phyloP scores from a whole-genome alignment of 2,797 vertebrate genomes.

The Rhinatrema bivittatum region DNA sequence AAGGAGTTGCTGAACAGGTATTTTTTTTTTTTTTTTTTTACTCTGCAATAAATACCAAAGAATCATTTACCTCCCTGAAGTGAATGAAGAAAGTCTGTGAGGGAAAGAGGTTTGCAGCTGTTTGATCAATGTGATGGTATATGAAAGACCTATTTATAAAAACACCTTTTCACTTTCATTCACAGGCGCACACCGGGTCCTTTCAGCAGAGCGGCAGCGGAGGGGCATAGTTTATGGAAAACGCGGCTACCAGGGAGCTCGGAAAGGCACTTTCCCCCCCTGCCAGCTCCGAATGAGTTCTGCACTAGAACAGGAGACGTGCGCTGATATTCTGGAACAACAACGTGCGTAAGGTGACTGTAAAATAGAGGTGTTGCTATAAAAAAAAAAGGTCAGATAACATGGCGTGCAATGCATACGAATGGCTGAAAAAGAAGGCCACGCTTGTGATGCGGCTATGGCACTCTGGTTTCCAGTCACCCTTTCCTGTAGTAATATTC shows the following conservation, averaged over 20 bases:
- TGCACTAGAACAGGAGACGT: no score
- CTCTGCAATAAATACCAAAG: conserved; percentile 46
- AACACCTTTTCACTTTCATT: no score
- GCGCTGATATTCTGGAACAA: no score
- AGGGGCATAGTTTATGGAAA: no score
- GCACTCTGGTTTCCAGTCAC: neutral
- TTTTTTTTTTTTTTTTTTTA: conserved; percentile 21
- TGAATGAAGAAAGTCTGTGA: conserved; percentile 12
- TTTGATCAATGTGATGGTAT: conserved; percentile 12
- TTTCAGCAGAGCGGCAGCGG: no score
- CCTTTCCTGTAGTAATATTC: neutral
- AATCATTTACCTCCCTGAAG: conserved; percentile 34
- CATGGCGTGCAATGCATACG: neutral
- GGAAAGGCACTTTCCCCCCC: no score
- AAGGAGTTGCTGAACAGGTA: conserved; percentile 34
- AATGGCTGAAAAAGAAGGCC: conserved; percentile 1
- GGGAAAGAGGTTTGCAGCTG: conserved; percentile 16
- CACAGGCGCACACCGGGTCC: no score
- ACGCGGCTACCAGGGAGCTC: no score
- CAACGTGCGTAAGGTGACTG: neutral
- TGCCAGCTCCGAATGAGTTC: no score
- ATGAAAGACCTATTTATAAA: no score
- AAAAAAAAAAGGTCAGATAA: no score
- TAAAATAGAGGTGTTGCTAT: conserved; percentile 4
- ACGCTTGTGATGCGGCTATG: conserved; percentile 3